These are phyloP conservation scores for Neoscelio sp. DNA, from an alignment of 2,888 invertebrate genomes.

Conservation along the genomic window DNA sequence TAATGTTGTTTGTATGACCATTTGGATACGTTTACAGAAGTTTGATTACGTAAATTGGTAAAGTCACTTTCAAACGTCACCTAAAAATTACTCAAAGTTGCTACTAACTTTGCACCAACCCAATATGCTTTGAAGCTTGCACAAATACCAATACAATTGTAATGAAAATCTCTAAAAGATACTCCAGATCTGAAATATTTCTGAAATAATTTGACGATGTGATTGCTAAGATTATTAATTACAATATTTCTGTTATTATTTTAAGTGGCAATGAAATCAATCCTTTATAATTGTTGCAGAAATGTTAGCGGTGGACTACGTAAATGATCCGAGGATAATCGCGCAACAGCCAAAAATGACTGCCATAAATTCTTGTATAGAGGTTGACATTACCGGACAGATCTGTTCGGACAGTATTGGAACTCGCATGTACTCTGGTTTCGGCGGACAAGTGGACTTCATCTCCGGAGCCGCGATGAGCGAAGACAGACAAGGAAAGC, in stretches of 20 bases:
- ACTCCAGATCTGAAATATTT: too few species aligned
- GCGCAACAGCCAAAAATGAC: slow-evolving; percentile 95
- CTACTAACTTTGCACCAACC: too few species aligned
- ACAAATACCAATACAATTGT: too few species aligned
- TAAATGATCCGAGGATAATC: slow-evolving; percentile 93
- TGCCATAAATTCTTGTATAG: slow-evolving; percentile 98
- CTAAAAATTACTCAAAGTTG: too few species aligned
- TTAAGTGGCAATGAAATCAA: slow-evolving; percentile 2
- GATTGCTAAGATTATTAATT: too few species aligned
- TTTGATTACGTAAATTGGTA: too few species aligned
- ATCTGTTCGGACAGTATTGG: slow-evolving; percentile 97
- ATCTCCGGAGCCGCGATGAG: slow-evolving; percentile 87
- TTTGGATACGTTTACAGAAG: too few species aligned
- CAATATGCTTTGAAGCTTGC: too few species aligned
- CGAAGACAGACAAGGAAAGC: slow-evolving; percentile 87
- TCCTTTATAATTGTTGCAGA: slow-evolving; percentile 84
- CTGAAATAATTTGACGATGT: too few species aligned
- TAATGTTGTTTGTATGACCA: too few species aligned
- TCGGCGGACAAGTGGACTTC: slow-evolving; percentile 89
- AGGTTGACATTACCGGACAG: slow-evolving; percentile 97
- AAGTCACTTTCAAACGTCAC: too few species aligned
- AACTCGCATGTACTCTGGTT: slow-evolving; percentile 87
- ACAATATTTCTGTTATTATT: slow-evolving; percentile 9
- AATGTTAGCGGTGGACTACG: slow-evolving; percentile 95
- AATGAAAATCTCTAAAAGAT: too few species aligned